phyloP scores from a whole-genome alignment of 2,888 invertebrate species.

The Netelia virgata region DNA sequence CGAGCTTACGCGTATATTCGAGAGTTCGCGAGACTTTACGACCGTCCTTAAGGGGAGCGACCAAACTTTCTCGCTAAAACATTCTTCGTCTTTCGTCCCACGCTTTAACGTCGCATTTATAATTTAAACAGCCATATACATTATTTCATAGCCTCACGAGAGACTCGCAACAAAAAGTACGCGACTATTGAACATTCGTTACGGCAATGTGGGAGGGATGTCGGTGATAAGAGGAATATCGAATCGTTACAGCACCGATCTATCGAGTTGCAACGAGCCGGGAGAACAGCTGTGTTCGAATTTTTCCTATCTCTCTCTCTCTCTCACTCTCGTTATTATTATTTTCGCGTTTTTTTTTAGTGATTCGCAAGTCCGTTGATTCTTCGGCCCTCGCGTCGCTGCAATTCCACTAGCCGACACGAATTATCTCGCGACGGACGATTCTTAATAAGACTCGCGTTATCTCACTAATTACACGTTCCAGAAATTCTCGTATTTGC shows the following conservation, averaged over 20 bases:
- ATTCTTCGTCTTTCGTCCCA: conserved; percentile 11
- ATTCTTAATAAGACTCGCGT: conserved; percentile 1
- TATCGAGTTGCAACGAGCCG: neutral
- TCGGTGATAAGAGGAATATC: neutral
- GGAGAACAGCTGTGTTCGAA: conserved; percentile 9
- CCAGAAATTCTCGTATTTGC: neutral
- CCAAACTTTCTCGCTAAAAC: conserved; percentile 48
- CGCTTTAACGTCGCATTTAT: conserved; percentile 25
- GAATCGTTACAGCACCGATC: conserved; percentile 14
- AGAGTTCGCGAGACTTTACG: conserved; percentile 49
- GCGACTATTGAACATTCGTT: neutral
- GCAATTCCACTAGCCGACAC: conserved; percentile 33
- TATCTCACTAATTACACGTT: conserved; percentile 39
- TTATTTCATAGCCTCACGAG: neutral
- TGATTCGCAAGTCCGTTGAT: neutral
- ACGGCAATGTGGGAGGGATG: neutral
- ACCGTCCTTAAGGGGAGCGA: neutral
- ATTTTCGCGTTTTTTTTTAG: neutral
- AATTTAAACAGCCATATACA: neutral
- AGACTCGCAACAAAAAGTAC: conserved; percentile 1
- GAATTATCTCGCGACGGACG: conserved; percentile 39
- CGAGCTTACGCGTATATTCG: neutral
- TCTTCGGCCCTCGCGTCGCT: conserved; percentile 25
- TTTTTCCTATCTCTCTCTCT: neutral
- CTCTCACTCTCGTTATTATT: neutral